Conservation (phyloP, 2,113 vertebrate species). For the Laticauda colubrina region DNA sequence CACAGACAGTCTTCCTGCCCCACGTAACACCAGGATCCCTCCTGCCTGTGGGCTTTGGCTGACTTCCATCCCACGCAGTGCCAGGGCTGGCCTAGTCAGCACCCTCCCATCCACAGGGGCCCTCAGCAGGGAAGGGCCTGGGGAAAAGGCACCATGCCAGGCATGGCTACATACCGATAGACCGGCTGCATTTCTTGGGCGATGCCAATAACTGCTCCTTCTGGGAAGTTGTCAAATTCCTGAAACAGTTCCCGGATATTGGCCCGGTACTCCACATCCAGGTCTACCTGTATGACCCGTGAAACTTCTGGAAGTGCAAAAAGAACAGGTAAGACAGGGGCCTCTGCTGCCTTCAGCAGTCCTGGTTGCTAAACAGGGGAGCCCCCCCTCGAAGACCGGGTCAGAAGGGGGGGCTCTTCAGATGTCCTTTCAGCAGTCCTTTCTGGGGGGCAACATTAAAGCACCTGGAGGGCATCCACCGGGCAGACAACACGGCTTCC, state of each 20-base stretch:
- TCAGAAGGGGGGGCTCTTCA: background rate
- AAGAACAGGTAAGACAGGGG: background rate
- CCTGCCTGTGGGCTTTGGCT: background rate
- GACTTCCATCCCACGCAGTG: background rate
- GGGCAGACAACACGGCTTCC: background rate
- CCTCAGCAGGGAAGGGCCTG: background rate
- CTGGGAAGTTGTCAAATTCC: constrained; percentile 85
- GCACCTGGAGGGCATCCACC: too few species aligned
- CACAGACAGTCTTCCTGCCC: background rate
- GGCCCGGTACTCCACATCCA: constrained; percentile 89
- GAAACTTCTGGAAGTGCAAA: constrained; percentile 77
- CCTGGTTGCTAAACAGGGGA: background rate
- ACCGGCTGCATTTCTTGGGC: constrained; percentile 94
- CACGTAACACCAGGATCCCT: background rate
- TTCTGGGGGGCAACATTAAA: background rate
- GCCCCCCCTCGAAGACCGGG: too few species aligned
- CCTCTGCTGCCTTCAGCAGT: background rate
- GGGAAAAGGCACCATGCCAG: background rate
- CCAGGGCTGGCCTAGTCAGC: background rate
- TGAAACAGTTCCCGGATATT: constrained; percentile 93
- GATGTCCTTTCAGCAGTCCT: too few species aligned
- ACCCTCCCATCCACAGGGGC: background rate
- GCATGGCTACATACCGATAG: constrained; percentile 80
- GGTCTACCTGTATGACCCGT: constrained; percentile 87
- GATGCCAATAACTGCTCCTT: constrained; percentile 87